Evolutionary conservation across 2,888 invertebrate species (phyloP).

Genomic region (Sepiola atlantica): DNA sequence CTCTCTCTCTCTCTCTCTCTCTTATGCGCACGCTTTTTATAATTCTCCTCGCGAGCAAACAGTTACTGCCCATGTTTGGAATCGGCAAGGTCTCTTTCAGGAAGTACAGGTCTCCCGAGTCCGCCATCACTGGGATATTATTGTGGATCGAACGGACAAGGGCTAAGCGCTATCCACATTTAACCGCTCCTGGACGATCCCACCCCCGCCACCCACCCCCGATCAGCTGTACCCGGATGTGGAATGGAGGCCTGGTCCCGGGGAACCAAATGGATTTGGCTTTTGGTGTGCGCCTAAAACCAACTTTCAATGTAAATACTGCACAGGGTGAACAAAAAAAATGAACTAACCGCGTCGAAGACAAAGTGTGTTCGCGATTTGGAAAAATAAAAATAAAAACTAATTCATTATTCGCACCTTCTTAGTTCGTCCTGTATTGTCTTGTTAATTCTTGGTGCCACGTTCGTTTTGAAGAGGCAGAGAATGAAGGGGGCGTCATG

Average conservation of each 20-base stretch:
- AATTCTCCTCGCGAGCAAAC: neutral
- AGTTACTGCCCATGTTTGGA: neutral
- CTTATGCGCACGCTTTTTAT: too few species aligned
- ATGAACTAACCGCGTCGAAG: neutral
- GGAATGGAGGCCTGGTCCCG: neutral
- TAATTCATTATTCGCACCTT: neutral
- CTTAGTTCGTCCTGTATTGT: neutral
- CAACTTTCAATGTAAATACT: neutral
- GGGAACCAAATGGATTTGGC: neutral
- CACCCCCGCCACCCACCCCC: neutral
- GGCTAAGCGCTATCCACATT: too few species aligned
- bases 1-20: too few species aligned
- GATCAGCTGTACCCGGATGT: conserved; percentile 32
- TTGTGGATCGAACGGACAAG: neutral
- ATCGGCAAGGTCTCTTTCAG: neutral
- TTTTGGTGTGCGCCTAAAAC: conserved; percentile 6
- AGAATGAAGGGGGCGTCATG: too few species aligned
- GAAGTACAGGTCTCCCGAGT: neutral
- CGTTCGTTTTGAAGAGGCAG: too few species aligned
- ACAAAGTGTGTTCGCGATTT: neutral
- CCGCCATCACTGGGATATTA: neutral
- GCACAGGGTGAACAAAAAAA: neutral
- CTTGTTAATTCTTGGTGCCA: neutral
- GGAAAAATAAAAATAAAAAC: neutral
- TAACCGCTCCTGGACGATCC: too few species aligned